phyloP scores from a whole-genome alignment of 2,113 vertebrate species.

The mouse (Mus musculus) region GRCm39 chr4:66534001-66534500 shows the following conservation, averaged over 20 bases:
- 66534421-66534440: not conserved
- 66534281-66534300: not conserved
- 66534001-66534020: too few species aligned
- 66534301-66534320: not conserved
- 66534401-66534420: not conserved
- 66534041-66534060: too few species aligned
- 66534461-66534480: not conserved
- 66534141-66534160: not conserved
- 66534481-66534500: not conserved
- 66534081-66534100: too few species aligned
- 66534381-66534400: not conserved
- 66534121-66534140: too few species aligned
- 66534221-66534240: not conserved
- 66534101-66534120: too few species aligned
- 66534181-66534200: not conserved
- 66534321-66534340: not conserved
- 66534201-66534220: too few species aligned
- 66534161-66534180: not conserved
- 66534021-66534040: too few species aligned
- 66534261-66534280: not conserved
- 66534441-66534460: not conserved
- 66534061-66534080: too few species aligned
- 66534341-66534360: accelerated
- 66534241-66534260: not conserved
- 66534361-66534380: not conserved